phyloP scores from a whole-genome alignment of 2,113 vertebrate genomes.

The Periophthalmodon schlosseri region DNA sequence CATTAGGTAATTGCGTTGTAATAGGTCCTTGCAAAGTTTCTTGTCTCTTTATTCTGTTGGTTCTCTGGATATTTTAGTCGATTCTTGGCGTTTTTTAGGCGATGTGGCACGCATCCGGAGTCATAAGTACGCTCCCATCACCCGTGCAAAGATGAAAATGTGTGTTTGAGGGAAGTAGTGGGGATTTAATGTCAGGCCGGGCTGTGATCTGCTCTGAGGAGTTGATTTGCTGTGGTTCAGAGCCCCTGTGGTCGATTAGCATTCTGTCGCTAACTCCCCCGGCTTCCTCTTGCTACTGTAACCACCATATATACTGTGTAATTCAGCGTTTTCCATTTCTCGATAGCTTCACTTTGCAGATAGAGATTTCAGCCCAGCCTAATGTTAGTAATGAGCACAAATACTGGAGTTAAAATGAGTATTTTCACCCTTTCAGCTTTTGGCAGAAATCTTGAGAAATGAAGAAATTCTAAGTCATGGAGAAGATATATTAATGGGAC shows the following conservation, averaged over 20 bases:
- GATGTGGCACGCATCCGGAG: conserved; percentile 20
- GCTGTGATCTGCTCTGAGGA: conserved; percentile 66
- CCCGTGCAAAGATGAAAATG: conserved; percentile 63
- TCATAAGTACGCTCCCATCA: conserved; percentile 39
- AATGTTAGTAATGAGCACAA: conserved; percentile 57
- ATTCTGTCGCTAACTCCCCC: conserved; percentile 59
- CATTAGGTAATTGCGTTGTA: conserved; percentile 48
- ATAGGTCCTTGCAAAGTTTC: conserved; percentile 22
- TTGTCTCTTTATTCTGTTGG: conserved; percentile 17
- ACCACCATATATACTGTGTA: conserved; percentile 17
- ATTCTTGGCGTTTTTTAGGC: conserved; percentile 24
- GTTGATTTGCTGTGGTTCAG: conserved; percentile 72
- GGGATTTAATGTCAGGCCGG: conserved; percentile 66
- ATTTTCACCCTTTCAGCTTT: background rate
- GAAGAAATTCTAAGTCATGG: background rate
- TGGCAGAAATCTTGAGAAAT: background rate
- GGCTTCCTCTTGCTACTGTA: conserved; percentile 57
- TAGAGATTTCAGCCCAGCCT: conserved; percentile 36
- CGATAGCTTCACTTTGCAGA: conserved; percentile 32
- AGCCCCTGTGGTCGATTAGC: conserved; percentile 66
- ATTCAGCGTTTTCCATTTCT: conserved; percentile 27
- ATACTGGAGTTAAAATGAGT: conserved; percentile 48
- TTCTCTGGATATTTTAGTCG: conserved; percentile 8
- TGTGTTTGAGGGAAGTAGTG: conserved; percentile 46
- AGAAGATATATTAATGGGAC: background rate